phyloP scores from a whole-genome alignment of 2,888 invertebrate species.

The Parnassius orleans region DNA sequence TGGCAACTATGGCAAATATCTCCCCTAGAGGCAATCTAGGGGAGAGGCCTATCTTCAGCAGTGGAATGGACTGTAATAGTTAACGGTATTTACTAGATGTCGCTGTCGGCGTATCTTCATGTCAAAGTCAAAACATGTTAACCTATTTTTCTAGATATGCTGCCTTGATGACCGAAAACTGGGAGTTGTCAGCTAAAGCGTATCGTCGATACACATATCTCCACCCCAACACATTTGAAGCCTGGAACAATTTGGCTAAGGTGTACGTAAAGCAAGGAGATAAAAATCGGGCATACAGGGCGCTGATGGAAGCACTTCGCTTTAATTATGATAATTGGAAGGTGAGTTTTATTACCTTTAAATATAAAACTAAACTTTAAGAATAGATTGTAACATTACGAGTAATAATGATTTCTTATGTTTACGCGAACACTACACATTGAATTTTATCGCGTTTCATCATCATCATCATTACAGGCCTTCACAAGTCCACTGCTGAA shows the following conservation, averaged over 20 bases:
- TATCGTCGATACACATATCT: conserved; percentile 93
- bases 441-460: too few relatives aligned
- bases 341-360: conserved; percentile 51
- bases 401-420: too few relatives aligned
- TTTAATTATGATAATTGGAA: conserved; percentile 97
- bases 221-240: conserved; percentile 95
- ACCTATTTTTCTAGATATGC: conserved; percentile 80
- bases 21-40: too few relatives aligned
- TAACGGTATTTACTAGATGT: background rate
- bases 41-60: too few relatives aligned
- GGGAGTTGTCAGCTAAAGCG: conserved; percentile 91
- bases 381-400: too few relatives aligned
- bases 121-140: background rate
- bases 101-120: background rate
- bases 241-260: conserved; percentile 98
- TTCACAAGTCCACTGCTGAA: too few relatives aligned
- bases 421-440: too few relatives aligned
- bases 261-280: conserved; percentile 94
- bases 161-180: conserved; percentile 88
- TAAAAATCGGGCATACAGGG: conserved; percentile 91
- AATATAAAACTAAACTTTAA: too few relatives aligned
- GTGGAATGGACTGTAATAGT: too few relatives aligned
- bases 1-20: too few relatives aligned
- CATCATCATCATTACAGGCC: too few relatives aligned
- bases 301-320: conserved; percentile 92